Evolutionary conservation across 2,888 invertebrate genomes (phyloP), one percentile per base, ranked within the genome.

Genomic region (Agriopis marginaria): DNA sequence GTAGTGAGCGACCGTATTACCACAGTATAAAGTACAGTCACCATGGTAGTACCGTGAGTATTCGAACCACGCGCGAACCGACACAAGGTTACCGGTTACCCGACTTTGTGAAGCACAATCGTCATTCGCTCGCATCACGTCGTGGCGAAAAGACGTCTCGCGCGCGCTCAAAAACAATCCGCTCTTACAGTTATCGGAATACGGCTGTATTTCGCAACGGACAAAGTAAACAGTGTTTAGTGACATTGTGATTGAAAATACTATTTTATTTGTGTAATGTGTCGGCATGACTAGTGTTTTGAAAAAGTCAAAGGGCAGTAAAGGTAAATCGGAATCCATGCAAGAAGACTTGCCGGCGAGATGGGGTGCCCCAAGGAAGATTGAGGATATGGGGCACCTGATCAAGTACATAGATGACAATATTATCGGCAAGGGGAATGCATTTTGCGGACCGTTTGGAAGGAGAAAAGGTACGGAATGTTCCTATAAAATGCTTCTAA

Each of bases 401-500:
- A 94, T 97, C 76, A 96, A 96, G 85, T 97, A 97, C 85, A 97
- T 98, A 76, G 97, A 97, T 82, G 96, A 97, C 75, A 97, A 96
- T 89, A 94, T 98, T 76, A 96, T 98, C 82, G 98, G 98, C 66
- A 97, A 96, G 86, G 96, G 96, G 78, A 96, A 96, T 80, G 96
- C 96, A 39, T 98, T 98, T 88, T 95, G 96, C 79, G 97, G 98
- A 63, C 98, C 98, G 11, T 98, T 96, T 84, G 98, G 98, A 73
- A 95, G 97, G 68, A 93, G 98, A 83, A 97, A 97, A 96, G 97
- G 97, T 97, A 91, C 93, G 91, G 8, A 23, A n/a, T 0, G 32
- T n/a, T 14, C 12, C 17, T 14, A 56, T 40, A 23, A 23, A 1
- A 40, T 10, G 44, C 44, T 58, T 58, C 39, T 12, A 7, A n/a